Conservation (phyloP, 2,113 vertebrate genomes). For the Hypanus sabinus region DNA sequence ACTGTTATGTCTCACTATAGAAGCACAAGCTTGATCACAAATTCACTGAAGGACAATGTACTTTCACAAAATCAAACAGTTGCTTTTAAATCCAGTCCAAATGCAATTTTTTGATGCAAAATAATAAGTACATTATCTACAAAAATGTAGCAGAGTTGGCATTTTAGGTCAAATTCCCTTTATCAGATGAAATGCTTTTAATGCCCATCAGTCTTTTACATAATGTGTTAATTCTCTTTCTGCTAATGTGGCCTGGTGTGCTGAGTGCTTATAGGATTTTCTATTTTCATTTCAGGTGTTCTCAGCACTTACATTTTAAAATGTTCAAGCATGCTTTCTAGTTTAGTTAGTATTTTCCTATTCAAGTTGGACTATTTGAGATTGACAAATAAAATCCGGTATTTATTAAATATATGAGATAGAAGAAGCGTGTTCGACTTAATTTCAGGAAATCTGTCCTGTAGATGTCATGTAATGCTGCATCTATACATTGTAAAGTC, state of each 20-base stretch:
- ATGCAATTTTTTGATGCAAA: not conserved
- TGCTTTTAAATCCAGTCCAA: not conserved
- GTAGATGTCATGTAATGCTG: constrained; percentile 48
- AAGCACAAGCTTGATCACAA: not conserved
- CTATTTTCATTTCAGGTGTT: no score
- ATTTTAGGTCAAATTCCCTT: no score
- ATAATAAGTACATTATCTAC: not conserved
- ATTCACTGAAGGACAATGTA: not conserved
- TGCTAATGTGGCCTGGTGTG: no score
- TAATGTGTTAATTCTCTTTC: no score
- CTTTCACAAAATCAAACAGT: not conserved
- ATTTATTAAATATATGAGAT: constrained; percentile 44
- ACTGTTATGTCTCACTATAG: not conserved
- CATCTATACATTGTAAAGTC: constrained; percentile 46
- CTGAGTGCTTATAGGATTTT: no score
- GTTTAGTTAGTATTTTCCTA: not conserved
- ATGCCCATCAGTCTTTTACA: no score
- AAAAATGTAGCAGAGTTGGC: no score
- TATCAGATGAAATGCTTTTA: no score
- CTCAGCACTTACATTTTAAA: no score
- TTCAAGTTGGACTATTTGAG: not conserved
- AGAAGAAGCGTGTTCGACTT: constrained; percentile 55
- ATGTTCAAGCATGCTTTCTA: no score
- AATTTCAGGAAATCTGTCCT: constrained; percentile 55
- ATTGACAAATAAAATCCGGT: not conserved